phyloP scores from a whole-genome alignment of 2,113 vertebrate genomes.

The Rhynchopsitta pachyrhyncha region DNA sequence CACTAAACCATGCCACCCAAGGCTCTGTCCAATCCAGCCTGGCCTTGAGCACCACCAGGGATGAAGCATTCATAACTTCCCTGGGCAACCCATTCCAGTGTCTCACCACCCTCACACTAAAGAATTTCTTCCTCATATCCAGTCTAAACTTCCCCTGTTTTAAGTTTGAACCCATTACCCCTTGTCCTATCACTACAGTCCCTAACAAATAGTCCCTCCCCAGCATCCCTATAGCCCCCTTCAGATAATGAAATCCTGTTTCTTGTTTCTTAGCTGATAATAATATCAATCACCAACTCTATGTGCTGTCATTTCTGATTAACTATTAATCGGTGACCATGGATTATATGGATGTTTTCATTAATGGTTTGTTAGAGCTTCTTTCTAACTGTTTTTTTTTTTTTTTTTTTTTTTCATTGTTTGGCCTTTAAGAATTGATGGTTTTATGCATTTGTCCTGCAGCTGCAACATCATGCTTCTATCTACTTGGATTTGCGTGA shows the following conservation, averaged over 20 bases:
- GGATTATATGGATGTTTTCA: not conserved
- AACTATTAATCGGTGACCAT: not conserved
- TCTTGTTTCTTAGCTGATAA: not conserved
- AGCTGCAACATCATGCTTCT: slow-evolving; percentile 2
- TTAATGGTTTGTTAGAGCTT: not conserved
- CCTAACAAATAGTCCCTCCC: too few species aligned
- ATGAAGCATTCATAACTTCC: too few species aligned
- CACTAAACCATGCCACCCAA: too few species aligned
- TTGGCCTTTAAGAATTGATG: not conserved
- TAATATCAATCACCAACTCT: not conserved
- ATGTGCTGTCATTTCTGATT: not conserved
- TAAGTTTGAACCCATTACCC: too few species aligned
- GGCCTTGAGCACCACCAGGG: too few species aligned
- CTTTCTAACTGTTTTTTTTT: not conserved
- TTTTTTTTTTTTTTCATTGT: not conserved
- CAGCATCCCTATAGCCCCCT: too few species aligned
- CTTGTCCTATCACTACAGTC: too few species aligned
- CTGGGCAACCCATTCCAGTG: too few species aligned
- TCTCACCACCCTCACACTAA: too few species aligned
- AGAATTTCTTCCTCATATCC: too few species aligned
- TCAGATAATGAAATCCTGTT: not conserved
- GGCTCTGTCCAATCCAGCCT: too few species aligned
- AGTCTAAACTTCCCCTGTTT: too few species aligned
- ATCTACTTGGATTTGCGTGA: not conserved
- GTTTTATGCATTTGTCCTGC: not conserved